Evolutionary conservation across 2,888 invertebrate genomes (phyloP), one percentile per base, ranked within the genome.

Genomic region (Lasius platythorax): DNA sequence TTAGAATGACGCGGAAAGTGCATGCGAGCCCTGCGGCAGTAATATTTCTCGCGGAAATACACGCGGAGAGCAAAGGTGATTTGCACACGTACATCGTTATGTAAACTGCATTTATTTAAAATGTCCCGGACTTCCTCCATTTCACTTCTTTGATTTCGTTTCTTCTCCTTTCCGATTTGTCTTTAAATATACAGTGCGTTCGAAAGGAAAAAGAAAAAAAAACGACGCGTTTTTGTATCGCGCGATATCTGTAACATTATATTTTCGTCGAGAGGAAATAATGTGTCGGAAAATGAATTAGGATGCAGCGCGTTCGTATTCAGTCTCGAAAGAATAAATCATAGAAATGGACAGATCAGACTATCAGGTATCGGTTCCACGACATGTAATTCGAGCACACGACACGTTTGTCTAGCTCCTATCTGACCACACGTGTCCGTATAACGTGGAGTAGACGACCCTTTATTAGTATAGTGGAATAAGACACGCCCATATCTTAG

Each of bases 401-500:
- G 72, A 53, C 40, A 56, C 79, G 79, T 58, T 58, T 72, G 70
- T 72, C 58, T 61, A 58, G 61, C 79, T 61, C 61, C 61, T 33
- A 72, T 72, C 79, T 72, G 72, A 79, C 72, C 79, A 61, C 72
- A 79, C 61, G 46, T 50, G 61, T 61, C 46, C n/a, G 61, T 43
- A 9, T n/a, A 6, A 30, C 58, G 23, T 23, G 12, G n/a, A 79
- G 78, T 70, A 61, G 79, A 46, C 72, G 72, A 61, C 37, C 79
- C 79, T 79, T 61, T 79, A 79, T 79, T 79, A 72, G 61, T 72
- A 72, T 46, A 61, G 58, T 43, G 58, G 72, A 61, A 72, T 79
- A 61, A 79, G 79, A 72, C 79, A 61, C 79, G 79, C 79, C 79
- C 61, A 30, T 70, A 79, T 72, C 79, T 70, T 61, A 72, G 72